Evolutionary conservation across 2,797 vertebrate genomes (phyloP).

Genomic region (Bothrops alternatus): DNA sequence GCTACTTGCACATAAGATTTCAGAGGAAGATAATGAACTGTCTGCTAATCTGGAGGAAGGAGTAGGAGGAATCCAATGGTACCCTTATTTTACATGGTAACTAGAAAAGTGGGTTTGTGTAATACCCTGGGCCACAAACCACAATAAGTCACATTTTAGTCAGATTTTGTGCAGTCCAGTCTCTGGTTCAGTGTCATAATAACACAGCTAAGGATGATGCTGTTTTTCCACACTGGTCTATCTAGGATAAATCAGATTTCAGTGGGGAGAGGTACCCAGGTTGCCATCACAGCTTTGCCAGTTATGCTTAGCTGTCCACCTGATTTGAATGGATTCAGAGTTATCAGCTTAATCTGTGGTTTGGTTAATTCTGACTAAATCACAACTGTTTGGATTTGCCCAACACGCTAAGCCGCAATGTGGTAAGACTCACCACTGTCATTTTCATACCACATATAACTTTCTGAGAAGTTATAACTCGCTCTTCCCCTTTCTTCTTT

Average conservation of each 20-base stretch:
- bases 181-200: background rate
- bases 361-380: background rate
- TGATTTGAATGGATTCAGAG: background rate
- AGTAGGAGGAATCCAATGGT: background rate
- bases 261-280: background rate
- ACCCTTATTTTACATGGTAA: background rate
- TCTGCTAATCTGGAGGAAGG: background rate
- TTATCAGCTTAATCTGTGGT: background rate
- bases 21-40: background rate
- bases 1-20: background rate
- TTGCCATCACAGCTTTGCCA: background rate
- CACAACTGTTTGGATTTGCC: background rate
- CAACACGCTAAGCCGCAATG: background rate
- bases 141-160: background rate
- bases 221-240: background rate
- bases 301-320: background rate
- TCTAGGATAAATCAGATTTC: background rate
- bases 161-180: background rate
- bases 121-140: background rate
- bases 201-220: background rate
- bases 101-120: background rate
- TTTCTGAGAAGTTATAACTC: background rate
- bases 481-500: background rate
- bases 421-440: background rate
- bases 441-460: background rate